A percentile compares a stretch with the other conserved stretches of the same genome.
These are phyloP conservation scores for Hucho hucho DNA, from an alignment of 2,113 vertebrate genomes.

Conservation along the genomic window DNA sequence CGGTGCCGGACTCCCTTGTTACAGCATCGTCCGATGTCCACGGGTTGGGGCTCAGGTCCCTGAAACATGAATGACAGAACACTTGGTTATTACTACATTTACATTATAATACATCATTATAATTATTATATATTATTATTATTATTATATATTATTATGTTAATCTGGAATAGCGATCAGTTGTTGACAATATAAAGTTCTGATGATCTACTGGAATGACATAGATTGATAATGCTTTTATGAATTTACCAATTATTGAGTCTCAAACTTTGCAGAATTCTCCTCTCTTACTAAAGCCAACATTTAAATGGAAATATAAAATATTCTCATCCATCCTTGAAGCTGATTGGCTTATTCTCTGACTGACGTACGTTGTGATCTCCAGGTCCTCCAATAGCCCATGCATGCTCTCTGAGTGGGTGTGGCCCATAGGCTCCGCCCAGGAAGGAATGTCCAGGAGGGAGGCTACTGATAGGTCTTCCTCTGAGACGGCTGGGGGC, in stretches of 20 bases:
- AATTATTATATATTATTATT: too few relatives aligned
- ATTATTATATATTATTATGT: too few relatives aligned
- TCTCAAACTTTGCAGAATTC: too few relatives aligned
- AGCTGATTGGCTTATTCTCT: background rate
- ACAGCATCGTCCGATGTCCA: constrained; percentile 64
- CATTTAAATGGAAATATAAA: background rate
- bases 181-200: too few relatives aligned
- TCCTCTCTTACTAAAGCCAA: too few relatives aligned
- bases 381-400: constrained; percentile 83
- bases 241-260: too few relatives aligned
- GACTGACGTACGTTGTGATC: constrained; percentile 66
- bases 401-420: constrained; percentile 79
- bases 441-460: constrained; percentile 84
- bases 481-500: constrained; percentile 92
- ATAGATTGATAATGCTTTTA: too few relatives aligned
- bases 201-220: too few relatives aligned
- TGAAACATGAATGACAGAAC: constrained; percentile 39
- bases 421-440: constrained; percentile 78
- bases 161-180: too few relatives aligned
- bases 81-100: background rate
- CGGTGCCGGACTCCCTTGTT: constrained; percentile 49
- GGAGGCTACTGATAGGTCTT: constrained; percentile 89
- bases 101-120: background rate
- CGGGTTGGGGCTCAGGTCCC: constrained; percentile 63
- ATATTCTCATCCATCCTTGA: background rate